Conservation (phyloP, 2,797 vertebrate genomes). For the Sebastes glaucus region DNA sequence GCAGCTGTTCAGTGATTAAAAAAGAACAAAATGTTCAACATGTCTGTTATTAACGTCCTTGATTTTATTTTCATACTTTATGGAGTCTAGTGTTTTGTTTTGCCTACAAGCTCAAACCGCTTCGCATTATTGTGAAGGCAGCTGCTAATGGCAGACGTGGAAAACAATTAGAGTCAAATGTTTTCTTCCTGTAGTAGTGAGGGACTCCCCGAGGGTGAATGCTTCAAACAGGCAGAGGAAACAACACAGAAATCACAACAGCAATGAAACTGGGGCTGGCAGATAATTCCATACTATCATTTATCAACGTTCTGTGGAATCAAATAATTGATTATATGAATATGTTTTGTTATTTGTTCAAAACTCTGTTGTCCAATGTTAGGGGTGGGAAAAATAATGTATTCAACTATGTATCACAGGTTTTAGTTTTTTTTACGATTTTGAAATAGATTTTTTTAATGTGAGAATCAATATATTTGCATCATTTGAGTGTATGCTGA, state of each 20-base stretch:
- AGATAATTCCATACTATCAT: not conserved
- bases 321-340: not conserved
- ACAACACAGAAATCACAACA: conserved; percentile 36
- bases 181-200: conserved; percentile 60
- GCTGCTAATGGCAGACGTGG: conserved; percentile 70
- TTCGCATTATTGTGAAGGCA: conserved; percentile 53
- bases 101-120: conserved; percentile 57
- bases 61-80: not conserved
- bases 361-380: not conserved
- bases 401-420: too few species aligned
- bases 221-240: conserved; percentile 54
- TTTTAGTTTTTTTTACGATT: too few species aligned
- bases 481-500: too few species aligned
- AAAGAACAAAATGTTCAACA: not conserved
- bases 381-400: too few species aligned
- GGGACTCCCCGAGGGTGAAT: conserved; percentile 58
- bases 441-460: too few species aligned
- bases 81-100: conserved; percentile 39
- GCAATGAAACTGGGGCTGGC: conserved; percentile 9
- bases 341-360: not conserved
- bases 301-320: conserved; percentile 2
- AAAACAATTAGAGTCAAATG: conserved; percentile 79
- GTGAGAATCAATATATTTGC: too few species aligned
- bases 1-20: conserved; percentile 1
- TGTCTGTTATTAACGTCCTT: not conserved